phyloP scores from a whole-genome alignment of 2,888 invertebrate species.

The Strigamia crassipes region DNA sequence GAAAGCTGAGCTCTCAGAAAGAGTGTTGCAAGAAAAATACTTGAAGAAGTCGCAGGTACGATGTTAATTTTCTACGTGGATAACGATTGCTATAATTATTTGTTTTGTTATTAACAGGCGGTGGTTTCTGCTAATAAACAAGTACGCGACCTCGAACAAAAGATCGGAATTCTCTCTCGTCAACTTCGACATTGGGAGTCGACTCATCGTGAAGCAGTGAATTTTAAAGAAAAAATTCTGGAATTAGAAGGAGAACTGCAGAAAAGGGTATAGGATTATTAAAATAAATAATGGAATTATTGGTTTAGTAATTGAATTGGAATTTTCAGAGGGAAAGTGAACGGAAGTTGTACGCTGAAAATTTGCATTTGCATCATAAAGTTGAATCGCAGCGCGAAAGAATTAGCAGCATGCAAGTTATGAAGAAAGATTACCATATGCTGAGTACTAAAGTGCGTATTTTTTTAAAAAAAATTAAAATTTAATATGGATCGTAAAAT shows the following conservation, averaged over 20 bases:
- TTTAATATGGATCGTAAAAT: not conserved
- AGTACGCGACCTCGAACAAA: slow-evolving; percentile 44
- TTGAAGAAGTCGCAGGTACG: slow-evolving; percentile 4
- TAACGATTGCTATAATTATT: not conserved
- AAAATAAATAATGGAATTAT: not conserved
- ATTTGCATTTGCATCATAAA: slow-evolving; percentile 49
- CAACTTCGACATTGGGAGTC: slow-evolving; percentile 44
- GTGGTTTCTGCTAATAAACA: slow-evolving; percentile 29
- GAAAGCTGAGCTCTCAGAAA: slow-evolving; percentile 41
- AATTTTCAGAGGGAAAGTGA: slow-evolving; percentile 46
- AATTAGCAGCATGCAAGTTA: slow-evolving; percentile 48
- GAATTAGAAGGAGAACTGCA: slow-evolving; percentile 45
- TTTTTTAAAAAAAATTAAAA: not conserved
- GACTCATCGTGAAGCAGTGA: slow-evolving; percentile 39
- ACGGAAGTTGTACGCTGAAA: slow-evolving; percentile 48
- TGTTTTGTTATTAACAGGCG: not conserved
- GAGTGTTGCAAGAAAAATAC: slow-evolving; percentile 23
- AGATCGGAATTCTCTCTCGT: slow-evolving; percentile 15
- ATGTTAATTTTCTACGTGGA: not conserved
- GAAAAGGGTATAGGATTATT: slow-evolving; percentile 45
- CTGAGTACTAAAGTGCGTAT: slow-evolving; percentile 42
- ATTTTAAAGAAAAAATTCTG: slow-evolving; percentile 41
- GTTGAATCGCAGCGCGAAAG: slow-evolving; percentile 48
- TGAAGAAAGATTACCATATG: slow-evolving; percentile 48
- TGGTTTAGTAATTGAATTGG: not conserved